phyloP scores from a whole-genome alignment of 2,888 invertebrate genomes.

The Plebejus argus region DNA sequence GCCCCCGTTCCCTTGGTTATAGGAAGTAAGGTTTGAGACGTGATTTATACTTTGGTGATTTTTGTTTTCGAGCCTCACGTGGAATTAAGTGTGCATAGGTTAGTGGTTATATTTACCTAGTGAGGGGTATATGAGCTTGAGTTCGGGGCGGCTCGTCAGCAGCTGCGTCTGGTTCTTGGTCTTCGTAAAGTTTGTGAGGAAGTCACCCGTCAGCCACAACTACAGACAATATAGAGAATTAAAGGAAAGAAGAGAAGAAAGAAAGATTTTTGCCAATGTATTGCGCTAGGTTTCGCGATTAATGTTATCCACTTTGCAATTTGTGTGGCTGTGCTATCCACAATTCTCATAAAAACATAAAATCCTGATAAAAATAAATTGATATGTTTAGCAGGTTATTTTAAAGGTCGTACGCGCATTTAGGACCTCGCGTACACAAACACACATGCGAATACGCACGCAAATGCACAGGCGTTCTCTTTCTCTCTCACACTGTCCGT shows the following conservation, averaged over 20 bases:
- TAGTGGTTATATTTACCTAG: slow-evolving; percentile 53
- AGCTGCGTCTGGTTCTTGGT: slow-evolving; percentile 61
- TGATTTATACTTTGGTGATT: no score
- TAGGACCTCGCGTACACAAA: neutral
- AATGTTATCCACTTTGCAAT: no score
- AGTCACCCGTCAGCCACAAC: slow-evolving; percentile 89
- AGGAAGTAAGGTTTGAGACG: no score
- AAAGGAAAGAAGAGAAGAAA: no score
- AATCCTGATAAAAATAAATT: no score
- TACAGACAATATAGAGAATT: slow-evolving; percentile 42
- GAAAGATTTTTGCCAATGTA: neutral
- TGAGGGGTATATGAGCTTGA: slow-evolving; percentile 72
- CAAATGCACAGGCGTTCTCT: neutral
- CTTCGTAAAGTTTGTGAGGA: slow-evolving; percentile 79
- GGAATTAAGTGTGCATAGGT: no score
- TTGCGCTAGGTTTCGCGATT: no score
- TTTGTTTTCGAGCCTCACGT: no score
- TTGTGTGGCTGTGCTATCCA: no score
- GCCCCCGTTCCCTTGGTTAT: no score
- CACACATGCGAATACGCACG: neutral
- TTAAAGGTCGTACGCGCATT: neutral
- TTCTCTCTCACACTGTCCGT: neutral
- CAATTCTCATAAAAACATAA: no score
- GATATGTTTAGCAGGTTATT: no score
- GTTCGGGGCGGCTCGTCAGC: slow-evolving; percentile 63